Percentiles rank a stretch among this genome's conserved stretches.
Evolutionary conservation across 2,888 invertebrate genomes (phyloP).

Genomic region (Beris chalybata): DNA sequence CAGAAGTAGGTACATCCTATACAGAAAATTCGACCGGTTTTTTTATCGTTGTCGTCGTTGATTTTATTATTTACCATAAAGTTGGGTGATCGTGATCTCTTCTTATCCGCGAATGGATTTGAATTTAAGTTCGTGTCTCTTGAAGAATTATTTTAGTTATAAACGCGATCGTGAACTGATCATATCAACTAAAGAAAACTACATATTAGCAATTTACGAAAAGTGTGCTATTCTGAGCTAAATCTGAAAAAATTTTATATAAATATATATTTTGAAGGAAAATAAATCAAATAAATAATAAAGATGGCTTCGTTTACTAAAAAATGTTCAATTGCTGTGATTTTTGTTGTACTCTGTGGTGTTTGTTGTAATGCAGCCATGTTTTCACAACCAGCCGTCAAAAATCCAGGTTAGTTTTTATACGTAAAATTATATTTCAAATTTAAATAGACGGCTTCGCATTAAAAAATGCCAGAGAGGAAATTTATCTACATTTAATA

Average conservation of each 20-base stretch:
- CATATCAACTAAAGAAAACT: constrained; percentile 3
- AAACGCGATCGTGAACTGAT: constrained; percentile 36
- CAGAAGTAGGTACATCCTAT: too few species aligned
- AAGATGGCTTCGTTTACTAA: constrained; percentile 16
- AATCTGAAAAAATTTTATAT: constrained; percentile 1
- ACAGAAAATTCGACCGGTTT: too few species aligned
- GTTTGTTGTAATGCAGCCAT: constrained; percentile 20
- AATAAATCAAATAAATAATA: background rate
- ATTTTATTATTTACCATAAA: too few species aligned
- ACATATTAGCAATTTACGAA: background rate
- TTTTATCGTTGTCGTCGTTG: too few species aligned
- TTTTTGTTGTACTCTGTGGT: constrained; percentile 14
- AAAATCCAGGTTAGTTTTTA: constrained; percentile 22
- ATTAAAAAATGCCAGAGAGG: too few species aligned
- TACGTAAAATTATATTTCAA: background rate
- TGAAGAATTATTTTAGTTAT: constrained; percentile 39
- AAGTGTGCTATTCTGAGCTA: background rate
- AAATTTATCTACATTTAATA: too few species aligned
- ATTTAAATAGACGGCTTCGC: too few species aligned
- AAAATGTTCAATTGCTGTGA: constrained; percentile 19
- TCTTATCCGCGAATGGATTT: background rate
- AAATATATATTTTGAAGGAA: background rate
- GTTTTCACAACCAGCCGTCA: constrained; percentile 13
- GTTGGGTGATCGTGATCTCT: too few species aligned
- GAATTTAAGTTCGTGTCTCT: constrained; percentile 22